phyloP scores from a whole-genome alignment of 2,113 vertebrate genomes.

The Colossoma macropomum region DNA sequence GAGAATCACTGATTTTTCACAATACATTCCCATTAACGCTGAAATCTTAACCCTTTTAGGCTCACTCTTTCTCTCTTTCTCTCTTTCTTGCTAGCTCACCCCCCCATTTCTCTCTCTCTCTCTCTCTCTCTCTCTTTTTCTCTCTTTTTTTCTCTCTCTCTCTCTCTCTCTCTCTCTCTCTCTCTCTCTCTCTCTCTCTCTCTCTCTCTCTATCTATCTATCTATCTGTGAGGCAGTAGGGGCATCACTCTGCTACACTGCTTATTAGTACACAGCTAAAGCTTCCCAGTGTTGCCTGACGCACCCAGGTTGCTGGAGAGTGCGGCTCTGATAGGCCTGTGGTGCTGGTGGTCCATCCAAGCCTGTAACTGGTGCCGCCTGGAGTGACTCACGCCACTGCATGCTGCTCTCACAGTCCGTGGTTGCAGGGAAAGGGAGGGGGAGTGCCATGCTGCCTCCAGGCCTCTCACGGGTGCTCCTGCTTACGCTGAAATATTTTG shows the following conservation, averaged over 20 bases:
- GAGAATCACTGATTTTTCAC: constrained; percentile 59
- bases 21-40: constrained; percentile 38
- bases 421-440: constrained; percentile 38
- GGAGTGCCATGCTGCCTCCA: constrained; percentile 28
- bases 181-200: constrained; percentile 51
- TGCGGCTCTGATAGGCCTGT: constrained; percentile 22
- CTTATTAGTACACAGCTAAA: not conserved
- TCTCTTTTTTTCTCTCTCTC: constrained; percentile 51
- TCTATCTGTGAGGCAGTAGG: constrained; percentile 52
- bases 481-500: constrained; percentile 55
- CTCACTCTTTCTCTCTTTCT: constrained; percentile 55
- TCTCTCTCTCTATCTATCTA: constrained; percentile 31
- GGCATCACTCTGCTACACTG: constrained; percentile 24
- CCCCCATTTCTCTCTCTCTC: constrained; percentile 46
- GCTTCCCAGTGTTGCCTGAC: constrained; percentile 13
- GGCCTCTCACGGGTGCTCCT: constrained; percentile 39
- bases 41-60: constrained; percentile 65
- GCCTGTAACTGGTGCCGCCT: constrained; percentile 51
- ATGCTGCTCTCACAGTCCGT: constrained; percentile 46
- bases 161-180: constrained; percentile 46
- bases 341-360: constrained; percentile 36
- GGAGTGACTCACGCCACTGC: constrained; percentile 55
- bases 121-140: constrained; percentile 56
- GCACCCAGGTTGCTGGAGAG: constrained; percentile 5
- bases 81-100: constrained; percentile 45